phyloP scores from a whole-genome alignment of 2,113 vertebrate genomes.

The Sapayoa aenigma region DNA sequence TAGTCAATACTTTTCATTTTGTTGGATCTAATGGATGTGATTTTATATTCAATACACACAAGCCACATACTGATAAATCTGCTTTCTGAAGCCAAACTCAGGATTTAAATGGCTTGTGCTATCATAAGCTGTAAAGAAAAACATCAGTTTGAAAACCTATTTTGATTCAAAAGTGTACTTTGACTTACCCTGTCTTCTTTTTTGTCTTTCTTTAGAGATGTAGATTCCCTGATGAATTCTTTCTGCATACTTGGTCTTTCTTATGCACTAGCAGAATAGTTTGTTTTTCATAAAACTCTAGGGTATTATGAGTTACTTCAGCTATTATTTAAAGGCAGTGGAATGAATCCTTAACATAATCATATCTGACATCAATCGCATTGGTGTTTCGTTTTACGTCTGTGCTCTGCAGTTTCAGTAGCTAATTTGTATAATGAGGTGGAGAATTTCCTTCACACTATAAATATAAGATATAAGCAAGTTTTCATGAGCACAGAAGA shows the following conservation, averaged over 20 bases:
- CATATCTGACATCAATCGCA: neutral
- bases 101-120: neutral
- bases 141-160: fast-evolving
- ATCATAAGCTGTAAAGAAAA: neutral
- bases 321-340: neutral
- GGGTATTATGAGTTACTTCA: neutral
- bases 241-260: neutral
- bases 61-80: neutral
- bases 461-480: neutral
- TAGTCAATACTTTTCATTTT: neutral
- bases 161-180: neutral
- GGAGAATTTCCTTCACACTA: neutral
- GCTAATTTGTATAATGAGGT: neutral
- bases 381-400: neutral
- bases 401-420: neutral
- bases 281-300: neutral
- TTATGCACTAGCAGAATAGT: neutral
- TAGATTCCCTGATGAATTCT: neutral
- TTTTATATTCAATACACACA: neutral
- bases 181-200: neutral
- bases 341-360: neutral
- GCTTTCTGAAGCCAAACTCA: neutral
- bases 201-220: neutral
- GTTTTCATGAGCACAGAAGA: neutral
- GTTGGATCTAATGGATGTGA: neutral